phyloP scores from a whole-genome alignment of 1,140 invertebrate genomes.

The Eufriesea mexicana region DNA sequence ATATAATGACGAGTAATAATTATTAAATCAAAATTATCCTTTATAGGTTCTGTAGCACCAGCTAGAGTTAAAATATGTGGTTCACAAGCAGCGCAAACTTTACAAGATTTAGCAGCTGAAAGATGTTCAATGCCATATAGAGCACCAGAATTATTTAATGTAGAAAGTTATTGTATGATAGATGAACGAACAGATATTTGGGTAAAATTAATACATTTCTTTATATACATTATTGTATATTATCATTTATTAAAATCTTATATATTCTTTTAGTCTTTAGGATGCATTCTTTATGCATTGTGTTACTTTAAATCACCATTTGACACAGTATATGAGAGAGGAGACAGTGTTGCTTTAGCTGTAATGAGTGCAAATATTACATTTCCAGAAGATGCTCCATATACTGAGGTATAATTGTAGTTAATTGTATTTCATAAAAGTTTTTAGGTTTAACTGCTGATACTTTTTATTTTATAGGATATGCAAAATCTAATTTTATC shows the following conservation, averaged over 20 bases:
- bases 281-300: constrained; percentile 92
- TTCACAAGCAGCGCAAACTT: constrained; percentile 86
- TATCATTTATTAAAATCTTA: not conserved
- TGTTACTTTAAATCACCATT: constrained; percentile 94
- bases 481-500: constrained; percentile 88
- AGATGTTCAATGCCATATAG: constrained; percentile 93
- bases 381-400: constrained; percentile 88
- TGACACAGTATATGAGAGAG: constrained; percentile 92
- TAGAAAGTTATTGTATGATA: constrained; percentile 90
- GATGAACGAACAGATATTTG: constrained; percentile 95
- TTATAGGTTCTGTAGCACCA: constrained; percentile 88
- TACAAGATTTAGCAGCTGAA: constrained; percentile 93
- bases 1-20: not conserved
- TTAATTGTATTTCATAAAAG: not conserved
- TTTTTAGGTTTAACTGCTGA: not conserved
- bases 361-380: constrained; percentile 90
- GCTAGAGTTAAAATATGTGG: constrained; percentile 90
- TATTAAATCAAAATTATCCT: not conserved
- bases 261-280: constrained; percentile 87
- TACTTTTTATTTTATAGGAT: constrained; percentile 80
- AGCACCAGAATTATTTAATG: constrained; percentile 94
- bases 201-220: constrained; percentile 82
- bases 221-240: not conserved
- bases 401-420: constrained; percentile 82
- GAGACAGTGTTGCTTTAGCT: constrained; percentile 93